Conservation (phyloP, 2,113 vertebrate genomes). For the Crotophaga sulcirostris region DNA sequence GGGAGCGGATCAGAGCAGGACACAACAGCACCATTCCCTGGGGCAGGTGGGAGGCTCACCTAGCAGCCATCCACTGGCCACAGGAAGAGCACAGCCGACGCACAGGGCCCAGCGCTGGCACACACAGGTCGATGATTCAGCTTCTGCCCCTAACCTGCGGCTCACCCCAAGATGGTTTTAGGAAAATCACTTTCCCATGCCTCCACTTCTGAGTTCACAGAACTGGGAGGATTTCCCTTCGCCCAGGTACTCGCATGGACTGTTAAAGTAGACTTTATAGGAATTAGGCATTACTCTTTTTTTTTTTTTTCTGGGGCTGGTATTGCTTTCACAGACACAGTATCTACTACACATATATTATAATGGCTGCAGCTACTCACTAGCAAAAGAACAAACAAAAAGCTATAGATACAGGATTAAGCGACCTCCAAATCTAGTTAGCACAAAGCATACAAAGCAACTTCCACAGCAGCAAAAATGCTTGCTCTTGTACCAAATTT, state of each 20-base stretch:
- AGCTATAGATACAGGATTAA: neutral
- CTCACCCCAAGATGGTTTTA: neutral
- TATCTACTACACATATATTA: neutral
- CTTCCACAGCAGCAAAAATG: neutral
- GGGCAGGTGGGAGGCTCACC: neutral
- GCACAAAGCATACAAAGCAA: neutral
- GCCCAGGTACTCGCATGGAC: neutral
- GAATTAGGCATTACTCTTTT: neutral
- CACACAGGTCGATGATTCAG: no score
- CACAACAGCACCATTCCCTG: fast-evolving
- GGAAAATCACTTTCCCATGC: neutral
- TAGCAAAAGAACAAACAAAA: neutral
- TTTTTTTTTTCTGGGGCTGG: neutral
- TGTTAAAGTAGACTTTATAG: neutral
- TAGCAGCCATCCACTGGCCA: neutral
- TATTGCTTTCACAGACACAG: neutral
- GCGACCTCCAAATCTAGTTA: neutral
- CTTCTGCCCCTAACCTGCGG: neutral
- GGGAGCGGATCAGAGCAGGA: fast-evolving
- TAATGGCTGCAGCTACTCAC: neutral
- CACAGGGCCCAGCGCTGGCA: fast-evolving
- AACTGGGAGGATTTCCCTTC: neutral
- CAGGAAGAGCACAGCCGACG: fast-evolving
- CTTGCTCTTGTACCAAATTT: neutral
- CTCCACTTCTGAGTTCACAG: neutral